Conservation (phyloP, 2,113 vertebrate species). For the Psettodes erumei region DNA sequence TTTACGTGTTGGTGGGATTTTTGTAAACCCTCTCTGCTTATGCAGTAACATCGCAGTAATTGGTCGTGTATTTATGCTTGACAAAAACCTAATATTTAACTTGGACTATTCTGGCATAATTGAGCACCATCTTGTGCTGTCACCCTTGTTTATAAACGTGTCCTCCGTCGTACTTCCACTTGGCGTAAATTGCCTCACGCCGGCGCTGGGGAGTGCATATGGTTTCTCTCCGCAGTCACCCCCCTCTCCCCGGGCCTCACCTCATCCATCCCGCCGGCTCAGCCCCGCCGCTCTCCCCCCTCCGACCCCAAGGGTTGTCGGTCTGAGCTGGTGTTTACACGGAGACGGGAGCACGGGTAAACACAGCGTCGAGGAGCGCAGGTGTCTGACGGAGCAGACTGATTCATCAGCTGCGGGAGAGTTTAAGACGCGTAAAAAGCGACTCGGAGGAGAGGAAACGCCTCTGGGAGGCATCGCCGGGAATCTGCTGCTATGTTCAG, state of each 20-base stretch:
- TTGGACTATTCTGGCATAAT: background rate
- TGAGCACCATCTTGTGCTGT: background rate
- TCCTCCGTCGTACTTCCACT: conserved; percentile 2
- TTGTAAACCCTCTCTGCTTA: background rate
- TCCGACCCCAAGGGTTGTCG: conserved; percentile 65
- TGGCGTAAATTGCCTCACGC: background rate
- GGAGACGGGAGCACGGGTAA: conserved; percentile 66
- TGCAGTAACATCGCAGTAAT: background rate
- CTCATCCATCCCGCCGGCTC: conserved; percentile 68
- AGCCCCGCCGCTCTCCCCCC: conserved; percentile 27
- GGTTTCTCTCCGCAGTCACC: conserved; percentile 62
- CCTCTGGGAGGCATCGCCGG: background rate
- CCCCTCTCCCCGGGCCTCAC: conserved; percentile 38
- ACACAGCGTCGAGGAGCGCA: conserved; percentile 59
- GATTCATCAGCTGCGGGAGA: conserved; percentile 54
- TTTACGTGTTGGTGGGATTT: background rate
- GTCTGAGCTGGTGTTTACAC: conserved; percentile 68
- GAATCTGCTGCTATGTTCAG: conserved; percentile 33
- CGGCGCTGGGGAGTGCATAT: conserved; percentile 63
- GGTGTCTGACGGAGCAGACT: conserved; percentile 68
- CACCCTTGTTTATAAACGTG: conserved; percentile 23
- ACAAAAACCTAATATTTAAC: background rate
- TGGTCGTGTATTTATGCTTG: background rate
- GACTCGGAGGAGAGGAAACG: conserved; percentile 6
- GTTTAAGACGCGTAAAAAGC: conserved; percentile 34